These are phyloP conservation scores for Drosophila sproati DNA, from an alignment of 1,140 invertebrate genomes.

Conservation along the genomic window DNA sequence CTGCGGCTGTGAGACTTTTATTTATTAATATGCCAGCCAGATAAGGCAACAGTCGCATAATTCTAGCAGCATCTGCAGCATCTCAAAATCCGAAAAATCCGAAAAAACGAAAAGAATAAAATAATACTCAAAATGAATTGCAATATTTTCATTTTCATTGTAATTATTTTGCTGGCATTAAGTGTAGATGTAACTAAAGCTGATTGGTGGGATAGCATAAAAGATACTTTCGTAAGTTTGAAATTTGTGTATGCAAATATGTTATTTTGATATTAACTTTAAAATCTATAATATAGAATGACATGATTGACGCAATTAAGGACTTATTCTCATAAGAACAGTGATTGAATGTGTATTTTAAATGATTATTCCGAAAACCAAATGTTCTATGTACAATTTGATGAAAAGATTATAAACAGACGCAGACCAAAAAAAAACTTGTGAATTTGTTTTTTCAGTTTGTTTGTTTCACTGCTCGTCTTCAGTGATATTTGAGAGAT, in stretches of 20 bases:
- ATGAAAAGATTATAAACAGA: not conserved
- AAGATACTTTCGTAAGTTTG: constrained; percentile 40
- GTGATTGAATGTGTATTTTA: not conserved
- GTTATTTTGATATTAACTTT: not conserved
- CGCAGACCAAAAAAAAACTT: not conserved
- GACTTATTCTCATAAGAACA: constrained; percentile 28
- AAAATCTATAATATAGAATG: constrained; percentile 13
- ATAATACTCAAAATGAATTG: constrained; percentile 30
- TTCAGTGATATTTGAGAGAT: not conserved
- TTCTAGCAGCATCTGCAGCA: constrained; percentile 26
- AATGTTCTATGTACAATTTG: not conserved
- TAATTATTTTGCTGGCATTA: constrained; percentile 28
- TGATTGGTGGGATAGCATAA: constrained; percentile 37
- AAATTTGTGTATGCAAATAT: too few relatives aligned
- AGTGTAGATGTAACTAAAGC: constrained; percentile 20
- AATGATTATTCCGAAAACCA: not conserved
- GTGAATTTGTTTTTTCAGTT: too few relatives aligned
- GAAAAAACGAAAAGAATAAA: not conserved
- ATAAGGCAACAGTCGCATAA: constrained; percentile 35
- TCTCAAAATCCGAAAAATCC: not conserved
- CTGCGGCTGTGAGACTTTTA: constrained; percentile 28
- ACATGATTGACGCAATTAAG: constrained; percentile 35
- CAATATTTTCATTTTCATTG: constrained; percentile 22
- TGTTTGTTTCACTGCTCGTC: not conserved
- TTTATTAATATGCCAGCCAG: constrained; percentile 31